These are phyloP conservation scores for Leucoptera coffeella DNA, from an alignment of 2,888 invertebrate species.

Conservation along the genomic window DNA sequence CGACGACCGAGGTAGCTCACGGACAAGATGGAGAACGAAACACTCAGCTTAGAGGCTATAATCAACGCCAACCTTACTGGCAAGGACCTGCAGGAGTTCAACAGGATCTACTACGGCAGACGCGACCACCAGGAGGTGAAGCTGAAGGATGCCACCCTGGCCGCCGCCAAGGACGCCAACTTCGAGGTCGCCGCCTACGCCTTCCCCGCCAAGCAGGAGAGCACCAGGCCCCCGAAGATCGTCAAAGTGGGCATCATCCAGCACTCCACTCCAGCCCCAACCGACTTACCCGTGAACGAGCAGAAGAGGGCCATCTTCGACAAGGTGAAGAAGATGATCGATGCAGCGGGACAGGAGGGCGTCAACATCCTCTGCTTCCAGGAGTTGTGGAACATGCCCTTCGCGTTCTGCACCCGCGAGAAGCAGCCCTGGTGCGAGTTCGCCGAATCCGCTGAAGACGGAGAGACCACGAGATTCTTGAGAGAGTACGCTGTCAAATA, in stretches of 20 bases:
- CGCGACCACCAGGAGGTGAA: slow-evolving; percentile 27
- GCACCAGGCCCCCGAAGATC: slow-evolving; percentile 60
- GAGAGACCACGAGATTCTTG: slow-evolving; percentile 81
- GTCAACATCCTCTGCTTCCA: slow-evolving; percentile 94
- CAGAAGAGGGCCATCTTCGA: slow-evolving; percentile 77
- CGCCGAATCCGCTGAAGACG: slow-evolving; percentile 86
- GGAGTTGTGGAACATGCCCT: slow-evolving; percentile 99
- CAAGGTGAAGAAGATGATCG: slow-evolving; percentile 72
- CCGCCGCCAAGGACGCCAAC: slow-evolving; percentile 51
- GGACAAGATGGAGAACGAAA: slow-evolving; percentile 31
- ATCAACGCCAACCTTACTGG: slow-evolving; percentile 34
- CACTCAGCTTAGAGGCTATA: slow-evolving; percentile 33
- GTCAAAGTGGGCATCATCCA: slow-evolving; percentile 88
- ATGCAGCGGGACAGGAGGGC: slow-evolving; percentile 71
- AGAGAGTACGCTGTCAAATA: slow-evolving; percentile 72
- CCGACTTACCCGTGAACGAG: slow-evolving; percentile 67
- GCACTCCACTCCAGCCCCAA: slow-evolving; percentile 74
- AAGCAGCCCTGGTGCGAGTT: slow-evolving; percentile 97
- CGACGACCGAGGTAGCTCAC: no score
- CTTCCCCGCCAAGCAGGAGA: slow-evolving; percentile 38
- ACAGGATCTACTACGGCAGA: slow-evolving; percentile 37
- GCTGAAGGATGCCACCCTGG: slow-evolving; percentile 37
- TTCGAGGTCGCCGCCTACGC: slow-evolving; percentile 43
- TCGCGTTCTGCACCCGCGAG: slow-evolving; percentile 96
- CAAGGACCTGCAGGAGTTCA: slow-evolving; percentile 36